A percentile compares a stretch with the other conserved stretches of the same genome.
These are phyloP conservation scores for Tenthredo mesomela DNA, from an alignment of 2,888 invertebrate genomes.

Conservation along the genomic window DNA sequence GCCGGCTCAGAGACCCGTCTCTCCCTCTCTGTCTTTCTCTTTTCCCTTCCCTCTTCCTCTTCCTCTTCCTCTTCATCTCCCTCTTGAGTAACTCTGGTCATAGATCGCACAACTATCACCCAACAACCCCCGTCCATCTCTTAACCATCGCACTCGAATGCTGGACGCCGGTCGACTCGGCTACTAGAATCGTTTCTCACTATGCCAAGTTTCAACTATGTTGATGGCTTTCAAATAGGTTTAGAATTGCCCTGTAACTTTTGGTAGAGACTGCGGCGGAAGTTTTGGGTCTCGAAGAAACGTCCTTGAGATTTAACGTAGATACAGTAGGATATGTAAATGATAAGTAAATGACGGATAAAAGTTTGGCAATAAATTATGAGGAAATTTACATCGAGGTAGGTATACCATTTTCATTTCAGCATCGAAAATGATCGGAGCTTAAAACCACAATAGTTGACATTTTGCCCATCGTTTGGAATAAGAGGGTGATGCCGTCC, in stretches of 20 bases:
- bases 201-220: constrained; percentile 66
- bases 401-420: constrained; percentile 23
- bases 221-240: constrained; percentile 67
- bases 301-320: background rate
- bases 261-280: background rate
- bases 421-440: constrained; percentile 49
- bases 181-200: constrained; percentile 62
- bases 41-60: background rate
- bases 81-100: constrained; percentile 76
- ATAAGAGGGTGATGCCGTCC: constrained; percentile 48
- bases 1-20: constrained; percentile 30
- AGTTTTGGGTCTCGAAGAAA: constrained; percentile 2
- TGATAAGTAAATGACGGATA: background rate
- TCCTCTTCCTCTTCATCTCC: constrained; percentile 63
- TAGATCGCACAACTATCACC: constrained; percentile 76
- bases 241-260: constrained; percentile 53
- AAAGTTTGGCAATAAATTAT: constrained; percentile 25
- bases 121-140: constrained; percentile 68
- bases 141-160: constrained; percentile 64
- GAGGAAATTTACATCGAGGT: constrained; percentile 21
- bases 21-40: background rate
- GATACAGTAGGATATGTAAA: background rate
- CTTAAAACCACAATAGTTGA: constrained; percentile 52
- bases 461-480: constrained; percentile 41
- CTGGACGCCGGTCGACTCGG: constrained; percentile 63